Base-by-base conservation (phyloP, 2,888 invertebrate species). In the Drosophila histrio region DNA sequence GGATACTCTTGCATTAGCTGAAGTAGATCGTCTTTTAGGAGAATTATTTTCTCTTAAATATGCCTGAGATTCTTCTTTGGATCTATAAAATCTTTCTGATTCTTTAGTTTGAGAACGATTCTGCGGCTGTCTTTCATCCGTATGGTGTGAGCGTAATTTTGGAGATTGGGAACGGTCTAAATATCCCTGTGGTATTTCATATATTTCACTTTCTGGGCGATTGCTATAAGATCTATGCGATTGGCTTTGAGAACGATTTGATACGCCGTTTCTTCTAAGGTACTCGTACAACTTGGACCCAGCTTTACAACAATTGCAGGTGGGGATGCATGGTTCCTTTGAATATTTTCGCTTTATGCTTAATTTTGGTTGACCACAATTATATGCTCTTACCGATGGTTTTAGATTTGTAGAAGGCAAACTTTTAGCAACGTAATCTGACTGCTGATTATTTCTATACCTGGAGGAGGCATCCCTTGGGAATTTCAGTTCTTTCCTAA, bases 401-500 rank as follows among this genome's bases (percentile, higher is more conserved):
- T 15, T 34, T 2, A 6, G 1, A 17, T 17, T 36, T 17, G 3
- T 9, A 3, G 8, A 34, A 15, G 13, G 2, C 7, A 15, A 3
- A 6, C 15, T 15, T 7, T 34, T 34, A 9, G 9, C 4, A 4
- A 9, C 9, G 9, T 17, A 17, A 17, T 17, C 36, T 17, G 36
- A 9, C 2, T 6, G 8, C 11, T 11, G 19, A 19, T 19, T 19
- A 19, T 19, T 1, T 11, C 9, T 38, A 38, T 24, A 26, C 17
- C 15, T 15, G 5, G n/a, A 24, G 4, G n/a, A 2, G 15, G 17
- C 11, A 2, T 0, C 13, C 13, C 7, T 22, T 19, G 44, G 15
- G 1, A 15, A 11, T 17, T 22, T 54, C 0, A 53, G 19, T n/a
- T 68, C 70, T 32, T 11, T 54, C 68, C 68, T 69, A 22, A 8